Conservation (phyloP, 1,140 invertebrate genomes). For the Drosophila grimshawi region DNA sequence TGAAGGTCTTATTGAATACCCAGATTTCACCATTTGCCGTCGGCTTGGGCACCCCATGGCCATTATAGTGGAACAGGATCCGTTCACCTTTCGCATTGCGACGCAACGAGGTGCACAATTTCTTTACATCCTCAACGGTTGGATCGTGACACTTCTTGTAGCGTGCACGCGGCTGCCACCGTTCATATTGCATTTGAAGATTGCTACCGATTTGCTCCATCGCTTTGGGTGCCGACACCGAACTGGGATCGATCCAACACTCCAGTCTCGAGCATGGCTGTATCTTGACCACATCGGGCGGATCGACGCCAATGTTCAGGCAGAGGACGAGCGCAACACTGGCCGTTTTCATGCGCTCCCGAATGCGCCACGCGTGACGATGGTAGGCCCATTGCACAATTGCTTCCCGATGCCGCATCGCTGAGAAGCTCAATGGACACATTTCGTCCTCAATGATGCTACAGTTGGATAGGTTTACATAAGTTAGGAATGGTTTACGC, state of each 20-base stretch:
- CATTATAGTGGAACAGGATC: slow-evolving; percentile 99
- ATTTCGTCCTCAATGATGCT: slow-evolving; percentile 36
- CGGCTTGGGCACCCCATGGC: slow-evolving; percentile 99
- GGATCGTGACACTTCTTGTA: slow-evolving; percentile 99
- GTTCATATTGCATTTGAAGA: slow-evolving; percentile 98
- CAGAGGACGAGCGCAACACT: slow-evolving; percentile 99
- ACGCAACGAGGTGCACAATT: slow-evolving; percentile 96
- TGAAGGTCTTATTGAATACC: slow-evolving; percentile 99
- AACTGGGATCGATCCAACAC: slow-evolving; percentile 97
- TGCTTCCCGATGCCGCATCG: slow-evolving; percentile 72
- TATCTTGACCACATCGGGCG: slow-evolving; percentile 98
- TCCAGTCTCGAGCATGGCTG: slow-evolving; percentile 97
- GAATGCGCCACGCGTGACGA: slow-evolving; percentile 69
- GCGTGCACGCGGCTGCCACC: slow-evolving; percentile 98
- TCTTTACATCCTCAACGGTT: slow-evolving; percentile 99
- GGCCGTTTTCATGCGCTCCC: slow-evolving; percentile 96
- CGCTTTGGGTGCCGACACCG: slow-evolving; percentile 96
- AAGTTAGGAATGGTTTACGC: not conserved
- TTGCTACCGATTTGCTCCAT: slow-evolving; percentile 96
- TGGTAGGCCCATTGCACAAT: slow-evolving; percentile 61
- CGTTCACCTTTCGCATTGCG: slow-evolving; percentile 99
- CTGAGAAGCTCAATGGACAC: slow-evolving; percentile 70
- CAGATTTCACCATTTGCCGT: slow-evolving; percentile 99
- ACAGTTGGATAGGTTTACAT: not conserved
- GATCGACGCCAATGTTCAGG: slow-evolving; percentile 99